These are phyloP conservation scores for Atta texana DNA, from an alignment of 1,140 invertebrate genomes.

Conservation along the genomic window DNA sequence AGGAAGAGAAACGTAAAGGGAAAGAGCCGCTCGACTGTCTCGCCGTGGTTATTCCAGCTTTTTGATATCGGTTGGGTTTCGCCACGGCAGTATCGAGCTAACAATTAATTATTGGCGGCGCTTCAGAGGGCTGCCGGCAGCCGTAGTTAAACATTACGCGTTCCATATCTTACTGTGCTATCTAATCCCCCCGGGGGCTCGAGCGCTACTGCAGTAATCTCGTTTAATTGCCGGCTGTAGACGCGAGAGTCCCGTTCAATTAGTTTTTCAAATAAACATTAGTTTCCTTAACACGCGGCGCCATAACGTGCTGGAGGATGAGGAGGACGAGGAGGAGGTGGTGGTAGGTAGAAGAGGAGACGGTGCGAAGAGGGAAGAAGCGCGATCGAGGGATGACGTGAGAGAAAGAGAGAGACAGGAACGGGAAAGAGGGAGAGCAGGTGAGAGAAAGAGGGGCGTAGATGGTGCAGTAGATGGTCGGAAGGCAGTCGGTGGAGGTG, in stretches of 20 bases:
- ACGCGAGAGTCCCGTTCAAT: constrained; percentile 86
- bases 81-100: constrained; percentile 79
- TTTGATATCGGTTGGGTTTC: constrained; percentile 77
- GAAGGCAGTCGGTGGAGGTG: constrained; percentile 75
- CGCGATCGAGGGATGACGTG: constrained; percentile 56
- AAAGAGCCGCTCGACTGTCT: constrained; percentile 65
- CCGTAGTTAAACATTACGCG: constrained; percentile 86
- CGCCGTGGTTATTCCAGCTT: constrained; percentile 78
- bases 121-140: constrained; percentile 78
- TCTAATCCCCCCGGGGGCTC: constrained; percentile 84
- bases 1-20: constrained; percentile 42
- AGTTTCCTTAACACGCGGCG: constrained; percentile 86
- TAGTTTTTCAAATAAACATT: constrained; percentile 87
- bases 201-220: constrained; percentile 85
- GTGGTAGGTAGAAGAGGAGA: constrained; percentile 45
- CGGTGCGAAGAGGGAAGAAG: constrained; percentile 61
- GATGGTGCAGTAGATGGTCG: constrained; percentile 64
- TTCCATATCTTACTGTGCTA: constrained; percentile 86
- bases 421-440: neutral
- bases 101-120: constrained; percentile 85
- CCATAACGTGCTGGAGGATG: constrained; percentile 83
- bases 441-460: constrained; percentile 60
- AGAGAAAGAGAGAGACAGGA: constrained; percentile 51
- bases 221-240: constrained; percentile 86
- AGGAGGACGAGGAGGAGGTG: constrained; percentile 71